Base-by-base conservation (phyloP, 2,888 invertebrate genomes). In the Apodemia hepburni region DNA sequence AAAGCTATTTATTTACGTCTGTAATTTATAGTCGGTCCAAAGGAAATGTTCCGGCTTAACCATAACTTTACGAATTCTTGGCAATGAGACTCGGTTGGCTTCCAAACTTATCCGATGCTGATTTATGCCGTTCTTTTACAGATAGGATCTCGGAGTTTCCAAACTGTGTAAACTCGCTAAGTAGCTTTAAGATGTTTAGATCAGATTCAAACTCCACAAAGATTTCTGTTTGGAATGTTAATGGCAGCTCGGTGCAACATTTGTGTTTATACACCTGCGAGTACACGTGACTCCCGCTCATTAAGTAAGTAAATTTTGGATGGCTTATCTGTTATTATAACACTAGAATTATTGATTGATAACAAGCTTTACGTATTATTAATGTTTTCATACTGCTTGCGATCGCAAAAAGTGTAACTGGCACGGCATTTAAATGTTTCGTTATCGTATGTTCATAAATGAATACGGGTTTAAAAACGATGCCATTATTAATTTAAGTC, bases 181-280 rank as follows among this genome's bases (percentile, higher is more conserved):
- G 51, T 51, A 51, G 51, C 51, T 51, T 51, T 51, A 22, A 51
- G 51, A 51, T 51, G 51, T 51, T 51, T 51, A 51, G 51, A 51
- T 22, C 51, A 51, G 51, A 54, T 54, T 22, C 54, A 54, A 54
- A 54, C 54, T 54, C 27, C 6, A 15, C 54, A 54, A 54, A 54
- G 54, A 54, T 54, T 54, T 54, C 54, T 54, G 12, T 54, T 27
- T 12, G 27, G 54, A 6, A 22, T 15, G 54, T 54, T 27, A 54
- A 54, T 54, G 12, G 11, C 27, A 2, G 12, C 11, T 22, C 22
- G 4, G 54, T 18, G 54, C 11, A 51, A 51, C 22, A 51, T 51
- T 51, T 51, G 9, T 22, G 18, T 51, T 51, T 22, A 4, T 51
- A 18, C 2, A 38, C 12, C 38, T 38, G 4, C 38, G 38, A 38